Evolutionary conservation across 2,113 vertebrate species (phyloP).

Genomic region (Ceratotherium simum): DNA sequence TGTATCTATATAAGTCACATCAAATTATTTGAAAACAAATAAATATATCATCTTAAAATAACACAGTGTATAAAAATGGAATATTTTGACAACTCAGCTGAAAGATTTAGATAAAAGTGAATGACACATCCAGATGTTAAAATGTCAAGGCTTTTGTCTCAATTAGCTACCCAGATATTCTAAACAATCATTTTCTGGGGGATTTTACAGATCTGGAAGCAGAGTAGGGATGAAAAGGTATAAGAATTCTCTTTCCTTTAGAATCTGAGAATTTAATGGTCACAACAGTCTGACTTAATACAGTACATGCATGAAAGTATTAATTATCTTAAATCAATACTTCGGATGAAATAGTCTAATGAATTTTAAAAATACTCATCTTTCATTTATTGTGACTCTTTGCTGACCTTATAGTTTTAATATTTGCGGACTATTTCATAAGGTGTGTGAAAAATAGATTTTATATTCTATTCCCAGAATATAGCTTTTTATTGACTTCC

Average conservation of each 20-base stretch:
- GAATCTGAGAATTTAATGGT: slow-evolving; percentile 1
- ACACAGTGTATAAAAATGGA: neutral
- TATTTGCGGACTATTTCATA: neutral
- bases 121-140: neutral
- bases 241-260: neutral
- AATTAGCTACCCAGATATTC: neutral
- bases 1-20: neutral
- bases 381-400: neutral
- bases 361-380: neutral
- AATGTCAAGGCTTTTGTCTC: neutral
- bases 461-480: neutral
- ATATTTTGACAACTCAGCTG: neutral
- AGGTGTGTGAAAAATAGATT: neutral
- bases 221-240: neutral
- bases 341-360: neutral
- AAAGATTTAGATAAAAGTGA: neutral
- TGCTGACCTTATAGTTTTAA: neutral
- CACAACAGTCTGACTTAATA: neutral
- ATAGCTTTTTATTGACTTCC: neutral
- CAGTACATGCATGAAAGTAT: neutral
- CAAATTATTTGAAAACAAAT: neutral
- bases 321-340: neutral
- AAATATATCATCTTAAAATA: neutral
- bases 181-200: neutral
- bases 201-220: neutral